Percentiles rank a stretch among this genome's conserved stretches.
phyloP scores from a whole-genome alignment of 2,888 invertebrate species.

The Leptothorax acervorum region DNA sequence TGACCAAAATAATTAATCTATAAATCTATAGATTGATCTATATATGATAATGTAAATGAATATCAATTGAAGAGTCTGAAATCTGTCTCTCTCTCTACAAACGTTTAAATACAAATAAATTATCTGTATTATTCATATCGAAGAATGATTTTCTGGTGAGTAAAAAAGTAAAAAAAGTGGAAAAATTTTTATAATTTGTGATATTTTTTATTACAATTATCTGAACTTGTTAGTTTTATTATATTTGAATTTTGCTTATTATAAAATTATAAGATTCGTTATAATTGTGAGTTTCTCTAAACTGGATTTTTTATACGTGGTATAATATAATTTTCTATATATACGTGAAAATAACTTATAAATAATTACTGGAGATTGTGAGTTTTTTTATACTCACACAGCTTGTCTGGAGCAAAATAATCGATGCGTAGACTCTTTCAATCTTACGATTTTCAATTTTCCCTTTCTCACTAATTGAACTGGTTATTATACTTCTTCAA shows the following conservation, averaged over 20 bases:
- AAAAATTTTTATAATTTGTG: neutral
- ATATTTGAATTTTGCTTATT: neutral
- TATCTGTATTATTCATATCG: conserved; percentile 18
- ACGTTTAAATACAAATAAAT: conserved; percentile 20
- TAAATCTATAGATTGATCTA: conserved; percentile 28
- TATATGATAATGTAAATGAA: neutral
- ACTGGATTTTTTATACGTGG: neutral
- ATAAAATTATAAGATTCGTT: neutral
- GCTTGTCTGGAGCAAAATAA: neutral
- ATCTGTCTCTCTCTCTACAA: neutral
- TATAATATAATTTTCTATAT: neutral
- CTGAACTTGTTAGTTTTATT: neutral
- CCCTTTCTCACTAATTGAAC: conserved; percentile 7
- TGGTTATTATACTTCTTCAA: conserved; percentile 16
- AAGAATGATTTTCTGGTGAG: neutral
- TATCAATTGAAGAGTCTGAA: conserved; percentile 26
- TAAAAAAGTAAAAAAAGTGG: neutral
- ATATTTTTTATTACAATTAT: neutral
- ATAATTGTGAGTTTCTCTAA: neutral
- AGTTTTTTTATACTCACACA: conserved; percentile 5
- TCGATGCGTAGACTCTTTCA: conserved; percentile 9
- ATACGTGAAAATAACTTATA: neutral
- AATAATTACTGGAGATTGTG: neutral
- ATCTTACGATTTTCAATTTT: conserved; percentile 34
- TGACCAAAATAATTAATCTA: conserved; percentile 47